Base-by-base conservation (phyloP, 1,140 invertebrate species). In the Drosophila bifasciata region DNA sequence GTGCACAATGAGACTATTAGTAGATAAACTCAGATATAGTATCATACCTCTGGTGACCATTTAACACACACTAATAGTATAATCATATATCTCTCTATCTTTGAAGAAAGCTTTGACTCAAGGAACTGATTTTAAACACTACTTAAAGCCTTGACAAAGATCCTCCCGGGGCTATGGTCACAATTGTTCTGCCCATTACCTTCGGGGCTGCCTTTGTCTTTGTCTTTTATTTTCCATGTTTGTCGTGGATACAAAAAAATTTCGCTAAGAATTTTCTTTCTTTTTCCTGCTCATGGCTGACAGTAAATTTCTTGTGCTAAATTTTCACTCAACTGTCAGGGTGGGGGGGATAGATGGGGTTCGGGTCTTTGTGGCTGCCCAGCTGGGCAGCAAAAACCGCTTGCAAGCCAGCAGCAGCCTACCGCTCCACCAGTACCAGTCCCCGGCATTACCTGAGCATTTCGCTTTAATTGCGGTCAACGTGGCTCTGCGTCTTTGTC, bases 381-480 rank as follows among this genome's bases (percentile, higher is more conserved):
- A 58, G 52, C 74, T 57, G 55, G 67, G 44, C 59, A 67, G 60
- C 50, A 50, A 77, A 66, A 64, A 46, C 40, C 32, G 51, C 32
- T 44, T 78, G 56, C 57, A 36, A 36, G 56, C 57, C 13, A 36
- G 32, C 11, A 46, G 17, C 45, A 28, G 21, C 39, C 67, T 13
- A 5, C 17, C 61, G 36, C 40, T 52, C 49, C 55, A 21, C 3
- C 13, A 19, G 36, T 13, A 21, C 11, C 11, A 19, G 13, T 9
- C 50, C 58, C n/a, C n/a, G n/a, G n/a, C 58, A 49, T 61, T 55
- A 76, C 66, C 66, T 64, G 72, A 48, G 45, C 62, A 69, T 74
- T 85, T 74, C 60, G 77, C 63, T 52, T 77, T 85, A 85, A 85
- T 85, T 85, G 80, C 81, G 80, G 80, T 85, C 80, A 86, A 62